phyloP scores from a whole-genome alignment of 2,113 vertebrate species.

The Aegithalos caudatus region DNA sequence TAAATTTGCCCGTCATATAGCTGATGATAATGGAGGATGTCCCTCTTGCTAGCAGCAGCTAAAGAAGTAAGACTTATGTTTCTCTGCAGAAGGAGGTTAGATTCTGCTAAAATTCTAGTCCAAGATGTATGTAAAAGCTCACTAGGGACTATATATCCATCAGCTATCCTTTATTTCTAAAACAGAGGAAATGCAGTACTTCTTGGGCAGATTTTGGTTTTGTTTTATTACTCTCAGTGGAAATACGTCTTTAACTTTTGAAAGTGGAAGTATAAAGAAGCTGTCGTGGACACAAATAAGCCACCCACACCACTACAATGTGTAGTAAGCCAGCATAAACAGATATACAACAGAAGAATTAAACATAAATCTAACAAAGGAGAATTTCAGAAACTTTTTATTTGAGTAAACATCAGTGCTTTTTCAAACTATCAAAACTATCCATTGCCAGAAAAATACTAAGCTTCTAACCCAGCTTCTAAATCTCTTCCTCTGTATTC shows the following conservation, averaged over 20 bases:
- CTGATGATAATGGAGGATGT: not conserved
- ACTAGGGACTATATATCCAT: not conserved
- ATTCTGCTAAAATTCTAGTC: not conserved
- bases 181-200: not conserved
- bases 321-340: not conserved
- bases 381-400: not conserved
- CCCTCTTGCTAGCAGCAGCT: not conserved
- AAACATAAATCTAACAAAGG: not conserved
- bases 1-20: not conserved
- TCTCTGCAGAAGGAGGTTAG: not conserved
- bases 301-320: not conserved
- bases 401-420: not conserved
- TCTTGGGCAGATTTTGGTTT: not conserved
- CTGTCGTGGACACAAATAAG: not conserved
- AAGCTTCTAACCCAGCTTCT: not conserved
- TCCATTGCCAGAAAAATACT: not conserved
- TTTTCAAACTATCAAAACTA: not conserved
- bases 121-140: not conserved
- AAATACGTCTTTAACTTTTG: not conserved
- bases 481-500: not conserved
- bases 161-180: not conserved
- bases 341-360: not conserved
- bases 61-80: not conserved
- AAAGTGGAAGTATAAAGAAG: not conserved
- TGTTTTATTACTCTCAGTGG: constrained; percentile 19